phyloP scores from a whole-genome alignment of 2,113 vertebrate species.

The Hypocryptadius cinnamomeus region DNA sequence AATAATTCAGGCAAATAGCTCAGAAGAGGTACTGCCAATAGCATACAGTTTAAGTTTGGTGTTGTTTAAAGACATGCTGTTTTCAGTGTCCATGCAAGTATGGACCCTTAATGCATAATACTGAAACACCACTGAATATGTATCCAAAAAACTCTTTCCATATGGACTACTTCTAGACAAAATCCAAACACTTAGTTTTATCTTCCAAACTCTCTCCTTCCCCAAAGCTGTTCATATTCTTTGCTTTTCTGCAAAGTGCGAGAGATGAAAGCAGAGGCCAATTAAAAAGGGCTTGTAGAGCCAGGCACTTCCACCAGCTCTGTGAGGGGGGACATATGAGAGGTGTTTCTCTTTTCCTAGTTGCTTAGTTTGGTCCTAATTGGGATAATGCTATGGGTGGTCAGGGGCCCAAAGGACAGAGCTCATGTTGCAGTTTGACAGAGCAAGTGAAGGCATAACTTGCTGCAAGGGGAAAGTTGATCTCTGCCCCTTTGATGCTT shows the following conservation, averaged over 20 bases:
- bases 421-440: neutral
- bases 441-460: neutral
- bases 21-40: constrained; percentile 46
- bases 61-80: neutral
- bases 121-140: neutral
- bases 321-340: neutral
- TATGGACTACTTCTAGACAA: neutral
- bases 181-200: neutral
- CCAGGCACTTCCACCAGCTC: neutral
- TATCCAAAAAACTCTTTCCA: neutral
- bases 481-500: neutral
- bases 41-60: neutral
- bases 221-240: neutral
- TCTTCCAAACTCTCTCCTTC: neutral
- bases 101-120: neutral
- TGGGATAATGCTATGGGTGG: neutral
- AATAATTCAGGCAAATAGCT: constrained; percentile 65
- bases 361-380: neutral
- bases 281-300: neutral
- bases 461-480: neutral
- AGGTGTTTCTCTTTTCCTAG: neutral
- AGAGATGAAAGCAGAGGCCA: neutral
- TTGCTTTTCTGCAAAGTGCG: neutral
- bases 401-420: neutral
- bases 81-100: neutral